Conservation (phyloP, 2,888 invertebrate species). For the Yponomeuta malinellus region DNA sequence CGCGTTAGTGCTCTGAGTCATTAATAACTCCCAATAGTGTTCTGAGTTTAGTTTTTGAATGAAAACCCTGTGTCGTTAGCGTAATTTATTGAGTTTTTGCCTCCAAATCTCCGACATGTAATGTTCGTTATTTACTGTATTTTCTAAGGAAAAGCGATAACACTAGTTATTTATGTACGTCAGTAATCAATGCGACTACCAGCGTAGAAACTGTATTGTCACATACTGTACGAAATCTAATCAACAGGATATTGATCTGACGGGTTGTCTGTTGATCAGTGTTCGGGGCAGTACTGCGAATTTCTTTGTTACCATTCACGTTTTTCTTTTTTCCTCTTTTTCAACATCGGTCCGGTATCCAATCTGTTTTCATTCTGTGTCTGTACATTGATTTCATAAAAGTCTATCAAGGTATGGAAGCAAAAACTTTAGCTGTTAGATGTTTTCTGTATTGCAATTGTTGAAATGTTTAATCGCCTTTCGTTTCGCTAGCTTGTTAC, state of each 20-base stretch:
- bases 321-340: not conserved
- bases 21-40: not conserved
- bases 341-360: conserved; percentile 5
- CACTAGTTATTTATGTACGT: too few relatives aligned
- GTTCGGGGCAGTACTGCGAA: not conserved
- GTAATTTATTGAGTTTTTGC: not conserved
- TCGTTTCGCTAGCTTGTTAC: not conserved
- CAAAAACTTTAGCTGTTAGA: not conserved
- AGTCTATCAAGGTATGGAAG: conserved; percentile 3
- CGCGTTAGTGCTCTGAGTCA: not conserved
- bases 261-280: not conserved
- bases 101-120: too few relatives aligned
- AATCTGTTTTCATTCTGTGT: conserved; percentile 11
- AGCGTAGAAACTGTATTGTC: too few relatives aligned
- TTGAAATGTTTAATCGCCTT: not conserved
- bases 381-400: conserved; percentile 6
- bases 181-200: too few relatives aligned
- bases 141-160: too few relatives aligned
- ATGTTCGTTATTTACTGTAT: too few relatives aligned
- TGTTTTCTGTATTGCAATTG: not conserved
- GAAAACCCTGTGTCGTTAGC: not conserved
- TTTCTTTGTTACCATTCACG: not conserved
- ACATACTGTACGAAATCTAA: not conserved
- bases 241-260: not conserved
- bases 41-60: not conserved